Evolutionary conservation across 1,140 invertebrate genomes (phyloP).

Genomic region (Drosophila equinoxialis): DNA sequence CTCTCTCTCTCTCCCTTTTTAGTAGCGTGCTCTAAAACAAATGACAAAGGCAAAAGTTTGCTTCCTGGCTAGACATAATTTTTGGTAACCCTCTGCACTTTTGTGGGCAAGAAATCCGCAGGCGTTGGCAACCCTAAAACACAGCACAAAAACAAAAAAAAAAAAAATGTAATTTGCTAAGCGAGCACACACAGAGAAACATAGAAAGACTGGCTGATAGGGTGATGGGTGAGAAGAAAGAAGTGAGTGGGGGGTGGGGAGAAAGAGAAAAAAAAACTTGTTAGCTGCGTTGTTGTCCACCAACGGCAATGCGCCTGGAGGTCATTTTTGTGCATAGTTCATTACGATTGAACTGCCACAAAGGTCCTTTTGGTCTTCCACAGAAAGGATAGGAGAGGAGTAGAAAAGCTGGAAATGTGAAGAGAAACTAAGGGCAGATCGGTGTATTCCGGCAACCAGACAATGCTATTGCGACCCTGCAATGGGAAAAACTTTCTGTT

Average conservation of each 20-base stretch:
- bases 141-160: conserved; percentile 26
- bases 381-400: not conserved
- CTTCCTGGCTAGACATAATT: conserved; percentile 80
- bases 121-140: conserved; percentile 59
- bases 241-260: conserved; percentile 23
- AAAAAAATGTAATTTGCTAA: conserved; percentile 67
- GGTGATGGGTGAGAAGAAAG: not conserved
- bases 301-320: conserved; percentile 56
- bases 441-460: conserved; percentile 3
- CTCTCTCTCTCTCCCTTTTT: not conserved
- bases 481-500: conserved; percentile 40
- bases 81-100: conserved; percentile 53
- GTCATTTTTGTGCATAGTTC: conserved; percentile 78
- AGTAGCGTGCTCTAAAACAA: conserved; percentile 40
- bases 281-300: conserved; percentile 60
- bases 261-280: conserved; percentile 56
- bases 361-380: conserved; percentile 51
- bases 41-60: conserved; percentile 73
- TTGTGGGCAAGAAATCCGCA: conserved; percentile 43
- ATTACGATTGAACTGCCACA: conserved; percentile 74
- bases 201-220: conserved; percentile 29
- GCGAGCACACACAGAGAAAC: conserved; percentile 21
- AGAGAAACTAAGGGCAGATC: not conserved
- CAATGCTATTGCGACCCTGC: conserved; percentile 26
- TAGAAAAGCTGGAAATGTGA: not conserved